These are phyloP conservation scores for Petrocephalus schoutedeni DNA, from an alignment of 2,797 vertebrate genomes.

Conservation along the genomic window DNA sequence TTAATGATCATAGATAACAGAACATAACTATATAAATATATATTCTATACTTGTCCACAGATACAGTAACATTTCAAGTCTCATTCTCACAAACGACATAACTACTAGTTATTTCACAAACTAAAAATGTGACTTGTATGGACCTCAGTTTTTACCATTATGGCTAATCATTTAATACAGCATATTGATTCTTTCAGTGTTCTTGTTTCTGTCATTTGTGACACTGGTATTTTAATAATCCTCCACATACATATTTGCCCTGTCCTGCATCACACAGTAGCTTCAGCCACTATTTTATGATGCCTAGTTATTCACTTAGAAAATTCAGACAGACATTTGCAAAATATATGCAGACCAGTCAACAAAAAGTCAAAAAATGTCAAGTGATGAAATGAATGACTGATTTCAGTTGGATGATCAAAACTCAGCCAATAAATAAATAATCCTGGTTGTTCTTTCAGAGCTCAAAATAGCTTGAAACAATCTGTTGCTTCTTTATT, in stretches of 20 bases:
- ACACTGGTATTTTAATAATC: not conserved
- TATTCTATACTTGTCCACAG: not conserved
- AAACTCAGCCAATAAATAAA: not conserved
- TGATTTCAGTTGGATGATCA: not conserved
- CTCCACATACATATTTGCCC: not conserved
- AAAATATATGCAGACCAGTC: not conserved
- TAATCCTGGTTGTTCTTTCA: not conserved
- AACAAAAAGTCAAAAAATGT: not conserved
- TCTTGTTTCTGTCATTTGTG: not conserved
- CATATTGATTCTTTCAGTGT: not conserved
- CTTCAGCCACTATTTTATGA: not conserved
- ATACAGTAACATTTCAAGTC: not conserved
- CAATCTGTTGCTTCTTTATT: not conserved
- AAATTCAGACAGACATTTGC: not conserved
- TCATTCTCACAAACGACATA: not conserved
- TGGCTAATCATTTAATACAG: not conserved
- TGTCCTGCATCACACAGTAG: not conserved
- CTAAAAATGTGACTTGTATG: not conserved
- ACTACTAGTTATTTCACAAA: not conserved
- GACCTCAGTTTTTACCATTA: not conserved
- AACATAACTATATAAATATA: not conserved
- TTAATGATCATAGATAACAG: not conserved
- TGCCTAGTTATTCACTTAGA: not conserved
- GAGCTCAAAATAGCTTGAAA: not conserved
- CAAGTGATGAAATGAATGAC: not conserved